These are phyloP conservation scores for Heliconius sara DNA, from an alignment of 2,888 invertebrate species.

Conservation along the genomic window DNA sequence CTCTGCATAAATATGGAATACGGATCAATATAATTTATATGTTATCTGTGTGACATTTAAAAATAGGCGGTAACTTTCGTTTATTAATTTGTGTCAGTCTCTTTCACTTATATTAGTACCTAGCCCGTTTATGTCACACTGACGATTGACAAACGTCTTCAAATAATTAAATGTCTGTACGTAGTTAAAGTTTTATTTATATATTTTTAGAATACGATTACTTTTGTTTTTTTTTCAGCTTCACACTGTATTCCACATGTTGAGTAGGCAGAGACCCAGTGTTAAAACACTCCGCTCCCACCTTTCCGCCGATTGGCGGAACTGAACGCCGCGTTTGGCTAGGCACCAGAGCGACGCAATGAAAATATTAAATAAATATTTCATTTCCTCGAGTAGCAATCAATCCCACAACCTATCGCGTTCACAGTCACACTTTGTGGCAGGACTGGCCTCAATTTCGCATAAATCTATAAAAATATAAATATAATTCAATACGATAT, in stretches of 20 bases:
- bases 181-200: neutral
- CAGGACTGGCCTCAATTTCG: neutral
- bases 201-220: neutral
- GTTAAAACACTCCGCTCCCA: too few species aligned
- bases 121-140: slow-evolving; percentile 27
- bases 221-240: too few species aligned
- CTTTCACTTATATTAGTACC: slow-evolving; percentile 35
- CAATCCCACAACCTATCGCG: too few species aligned
- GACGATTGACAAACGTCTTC: neutral
- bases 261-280: too few species aligned
- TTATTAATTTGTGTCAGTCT: slow-evolving; percentile 44
- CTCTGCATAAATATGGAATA: slow-evolving; percentile 17
- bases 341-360: too few species aligned
- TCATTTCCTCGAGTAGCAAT: too few species aligned
- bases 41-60: slow-evolving; percentile 26
- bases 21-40: slow-evolving; percentile 29
- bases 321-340: too few species aligned
- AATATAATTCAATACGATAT: neutral
- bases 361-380: too few species aligned
- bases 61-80: slow-evolving; percentile 44
- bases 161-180: neutral
- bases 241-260: too few species aligned
- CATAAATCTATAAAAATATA: neutral
- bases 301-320: too few species aligned
- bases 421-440: too few species aligned